Percentiles rank a stretch among this genome's conserved stretches.
Conservation (phyloP, 1,140 invertebrate genomes). For the Saxidomus purpurata region DNA sequence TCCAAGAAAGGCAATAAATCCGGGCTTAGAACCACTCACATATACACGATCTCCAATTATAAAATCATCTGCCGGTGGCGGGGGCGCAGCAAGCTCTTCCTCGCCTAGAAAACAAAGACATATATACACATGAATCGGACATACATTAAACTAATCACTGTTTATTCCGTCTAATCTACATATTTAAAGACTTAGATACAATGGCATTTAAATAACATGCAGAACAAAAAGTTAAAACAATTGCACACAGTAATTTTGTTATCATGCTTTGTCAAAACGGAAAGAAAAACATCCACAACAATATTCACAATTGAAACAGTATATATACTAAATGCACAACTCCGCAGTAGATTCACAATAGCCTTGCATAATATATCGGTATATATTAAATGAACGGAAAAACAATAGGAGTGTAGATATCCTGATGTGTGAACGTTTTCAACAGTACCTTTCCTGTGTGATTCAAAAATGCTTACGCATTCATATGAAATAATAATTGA, state of each 20-base stretch:
- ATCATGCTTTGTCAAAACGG: background rate
- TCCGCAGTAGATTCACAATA: no score
- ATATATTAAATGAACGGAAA: no score
- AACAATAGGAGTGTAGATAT: background rate
- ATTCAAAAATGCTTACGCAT: background rate
- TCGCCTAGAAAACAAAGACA: conserved; percentile 71
- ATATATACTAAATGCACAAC: no score
- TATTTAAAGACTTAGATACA: background rate
- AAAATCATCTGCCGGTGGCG: conserved; percentile 90
- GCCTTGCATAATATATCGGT: no score
- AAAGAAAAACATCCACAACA: no score
- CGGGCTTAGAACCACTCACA: conserved; percentile 98
- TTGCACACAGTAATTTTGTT: background rate
- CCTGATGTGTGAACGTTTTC: background rate
- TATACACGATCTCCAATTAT: conserved; percentile 98
- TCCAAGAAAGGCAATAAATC: conserved; percentile 98
- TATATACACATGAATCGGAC: background rate
- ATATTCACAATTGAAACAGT: no score
- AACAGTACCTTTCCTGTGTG: background rate
- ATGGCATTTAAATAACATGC: background rate
- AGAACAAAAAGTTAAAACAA: background rate
- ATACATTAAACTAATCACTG: background rate
- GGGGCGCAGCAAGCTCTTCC: conserved; percentile 69
- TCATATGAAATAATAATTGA: background rate
- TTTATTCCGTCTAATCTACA: background rate